A percentile compares a stretch with the other conserved stretches of the same genome.
These are phyloP conservation scores for Megalopta genalis DNA, from an alignment of 1,140 invertebrate genomes.

Conservation along the genomic window DNA sequence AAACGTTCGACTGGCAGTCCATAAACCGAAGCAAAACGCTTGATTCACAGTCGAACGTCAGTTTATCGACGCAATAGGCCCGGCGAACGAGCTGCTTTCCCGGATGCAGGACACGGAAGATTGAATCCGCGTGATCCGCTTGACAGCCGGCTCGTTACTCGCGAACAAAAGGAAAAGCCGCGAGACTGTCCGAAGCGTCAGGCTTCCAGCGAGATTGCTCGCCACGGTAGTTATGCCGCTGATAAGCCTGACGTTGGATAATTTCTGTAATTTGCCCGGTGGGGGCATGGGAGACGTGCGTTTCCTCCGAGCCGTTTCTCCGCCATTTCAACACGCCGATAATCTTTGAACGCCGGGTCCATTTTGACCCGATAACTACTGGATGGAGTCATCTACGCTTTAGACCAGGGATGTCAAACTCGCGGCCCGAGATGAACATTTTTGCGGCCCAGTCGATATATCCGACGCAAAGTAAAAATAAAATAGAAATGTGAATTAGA, in stretches of 20 bases:
- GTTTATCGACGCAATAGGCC: neutral
- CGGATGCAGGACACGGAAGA: constrained; percentile 39
- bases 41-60: too few species aligned
- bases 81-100: constrained; percentile 36
- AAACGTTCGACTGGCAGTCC: too few species aligned
- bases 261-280: constrained; percentile 16
- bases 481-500: too few species aligned
- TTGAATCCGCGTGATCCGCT: constrained; percentile 22
- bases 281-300: neutral
- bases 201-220: neutral
- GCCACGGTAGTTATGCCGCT: neutral
- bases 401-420: too few species aligned
- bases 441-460: too few species aligned
- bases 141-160: neutral
- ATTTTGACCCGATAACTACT: too few species aligned
- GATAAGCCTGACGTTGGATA: neutral
- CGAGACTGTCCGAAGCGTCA: neutral
- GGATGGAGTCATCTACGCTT: too few species aligned
- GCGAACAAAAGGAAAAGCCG: neutral
- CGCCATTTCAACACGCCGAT: neutral
- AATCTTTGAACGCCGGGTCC: too few species aligned
- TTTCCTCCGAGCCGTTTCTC: neutral
- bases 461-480: too few species aligned
- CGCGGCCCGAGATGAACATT: too few species aligned
- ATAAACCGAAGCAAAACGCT: too few species aligned